Base-by-base conservation (phyloP, 2,797 vertebrate species). In the Emydoidea blandingii region DNA sequence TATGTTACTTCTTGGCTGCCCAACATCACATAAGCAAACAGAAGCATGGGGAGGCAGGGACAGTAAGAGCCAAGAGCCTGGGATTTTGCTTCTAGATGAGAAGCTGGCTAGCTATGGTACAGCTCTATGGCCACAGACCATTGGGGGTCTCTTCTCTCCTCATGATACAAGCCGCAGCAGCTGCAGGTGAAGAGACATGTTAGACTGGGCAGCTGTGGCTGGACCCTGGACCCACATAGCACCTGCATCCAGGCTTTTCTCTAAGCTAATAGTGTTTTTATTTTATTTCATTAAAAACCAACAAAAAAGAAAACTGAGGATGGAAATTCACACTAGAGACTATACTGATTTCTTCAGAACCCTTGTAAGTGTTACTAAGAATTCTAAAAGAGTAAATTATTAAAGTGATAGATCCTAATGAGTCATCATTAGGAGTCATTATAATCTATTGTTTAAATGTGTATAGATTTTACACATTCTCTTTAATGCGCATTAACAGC, bases 321-420 rank as follows among this genome's bases (percentile, higher is more conserved):
- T 3, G 88, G 41, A 79, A 80, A 78, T 90, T 92, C 72, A 72
- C 23, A 65, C 31, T 21, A 90, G 93, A 78, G 93, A 90, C 88
- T 62, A 0, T 1, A 19, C 82, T 5, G 21, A 47, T 91, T 92
- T 93, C 53, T 79, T 92, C 82, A 81, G 52, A 87, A 21, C 78
- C 53, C 50, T 3, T 4, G 15, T 11, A 37, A 37, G 34, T 68
- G 65, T 37, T 41, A 37, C 29, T 81, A 81, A 6, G 53, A 29
- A 44, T 5, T 54, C 76, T 83, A 52, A 37, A 27, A 6, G 5
- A 79, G 25, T 25, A 92, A 49, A 62, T 83, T 84, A 81, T 79
- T 85, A 72, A 86, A 91, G 72, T 79, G 18, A 86, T 65, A 44
- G 5, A 14, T 88, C 86, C 59, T 52, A 81, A 74, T 10, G 4